Percentiles rank a stretch among this genome's conserved stretches.
These are phyloP conservation scores for Galerucella pusilla DNA, from an alignment of 2,888 invertebrate genomes.

Conservation along the genomic window DNA sequence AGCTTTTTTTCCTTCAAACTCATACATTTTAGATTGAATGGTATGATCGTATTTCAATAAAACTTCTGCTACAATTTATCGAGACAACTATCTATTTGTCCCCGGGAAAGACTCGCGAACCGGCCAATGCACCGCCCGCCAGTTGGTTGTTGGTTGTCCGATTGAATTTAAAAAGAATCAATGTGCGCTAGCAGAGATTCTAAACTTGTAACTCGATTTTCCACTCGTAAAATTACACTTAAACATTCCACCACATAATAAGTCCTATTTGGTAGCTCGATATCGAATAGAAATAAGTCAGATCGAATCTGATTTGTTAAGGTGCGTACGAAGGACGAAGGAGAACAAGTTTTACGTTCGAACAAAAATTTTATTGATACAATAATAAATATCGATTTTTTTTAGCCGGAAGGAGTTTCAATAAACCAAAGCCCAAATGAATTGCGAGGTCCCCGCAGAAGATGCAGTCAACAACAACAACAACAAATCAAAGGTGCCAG, in stretches of 20 bases:
- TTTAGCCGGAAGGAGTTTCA: too few relatives aligned
- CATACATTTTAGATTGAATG: neutral
- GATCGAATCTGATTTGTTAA: neutral
- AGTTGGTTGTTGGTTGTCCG: neutral
- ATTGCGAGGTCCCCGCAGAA: too few relatives aligned
- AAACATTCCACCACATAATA: neutral
- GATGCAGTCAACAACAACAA: too few relatives aligned
- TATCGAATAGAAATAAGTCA: too few relatives aligned
- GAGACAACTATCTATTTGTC: neutral
- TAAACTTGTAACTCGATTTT: neutral
- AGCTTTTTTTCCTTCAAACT: too few relatives aligned
- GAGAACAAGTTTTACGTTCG: too few relatives aligned
- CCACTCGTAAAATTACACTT: neutral
- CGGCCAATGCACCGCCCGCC: constrained; percentile 3
- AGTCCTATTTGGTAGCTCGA: neutral
- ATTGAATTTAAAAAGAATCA: neutral
- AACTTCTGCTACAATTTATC: neutral
- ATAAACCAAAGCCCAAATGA: too few relatives aligned
- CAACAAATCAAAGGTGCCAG: too few relatives aligned
- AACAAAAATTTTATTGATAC: too few relatives aligned
- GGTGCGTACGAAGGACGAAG: too few relatives aligned
- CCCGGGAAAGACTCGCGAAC: constrained; percentile 6
- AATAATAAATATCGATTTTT: too few relatives aligned
- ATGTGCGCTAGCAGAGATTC: neutral
- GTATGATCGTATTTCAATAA: neutral